Evolutionary conservation across 92 coral and sea anemone species (phyloP).

Genomic region (Bergia sp.): DNA sequence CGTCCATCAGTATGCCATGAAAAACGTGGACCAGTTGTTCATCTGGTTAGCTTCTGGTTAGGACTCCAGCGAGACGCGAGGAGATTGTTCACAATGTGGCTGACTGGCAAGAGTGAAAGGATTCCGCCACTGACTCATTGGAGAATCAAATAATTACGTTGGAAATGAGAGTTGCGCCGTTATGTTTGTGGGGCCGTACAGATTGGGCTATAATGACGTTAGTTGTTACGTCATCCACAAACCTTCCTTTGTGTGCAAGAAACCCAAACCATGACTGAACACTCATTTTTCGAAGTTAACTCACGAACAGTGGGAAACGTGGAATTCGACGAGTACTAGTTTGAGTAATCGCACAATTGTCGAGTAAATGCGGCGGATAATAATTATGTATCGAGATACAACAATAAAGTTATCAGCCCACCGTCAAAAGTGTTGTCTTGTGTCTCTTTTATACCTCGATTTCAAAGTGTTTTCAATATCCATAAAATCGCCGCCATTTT

Average conservation of each 20-base stretch:
- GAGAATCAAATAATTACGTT: slow-evolving; percentile 10
- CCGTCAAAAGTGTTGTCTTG: too few species aligned
- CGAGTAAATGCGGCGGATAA: too few species aligned
- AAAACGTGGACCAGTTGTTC: neutral
- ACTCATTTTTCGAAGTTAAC: too few species aligned
- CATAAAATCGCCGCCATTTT: too few species aligned
- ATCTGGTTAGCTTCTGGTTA: neutral
- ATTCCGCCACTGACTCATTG: neutral
- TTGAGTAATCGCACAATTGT: too few species aligned
- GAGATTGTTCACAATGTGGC: slow-evolving; percentile 5
- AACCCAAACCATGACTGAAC: neutral
- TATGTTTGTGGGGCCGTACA: slow-evolving; percentile 11
- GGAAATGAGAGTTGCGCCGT: neutral
- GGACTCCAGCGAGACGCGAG: slow-evolving; percentile 22
- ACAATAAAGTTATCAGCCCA: too few species aligned
- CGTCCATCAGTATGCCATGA: slow-evolving; percentile 4
- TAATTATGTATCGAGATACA: too few species aligned
- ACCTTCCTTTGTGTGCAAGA: slow-evolving; percentile 24
- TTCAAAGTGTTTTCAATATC: too few species aligned
- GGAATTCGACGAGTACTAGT: too few species aligned
- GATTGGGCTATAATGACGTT: slow-evolving; percentile 21
- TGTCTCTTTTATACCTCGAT: too few species aligned
- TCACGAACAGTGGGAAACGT: too few species aligned
- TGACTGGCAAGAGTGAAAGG: slow-evolving; percentile 1
- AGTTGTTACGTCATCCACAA: slow-evolving; percentile 11